phyloP scores from a whole-genome alignment of 1,140 invertebrate species.

The Paramacrobiotus metropolitanus region DNA sequence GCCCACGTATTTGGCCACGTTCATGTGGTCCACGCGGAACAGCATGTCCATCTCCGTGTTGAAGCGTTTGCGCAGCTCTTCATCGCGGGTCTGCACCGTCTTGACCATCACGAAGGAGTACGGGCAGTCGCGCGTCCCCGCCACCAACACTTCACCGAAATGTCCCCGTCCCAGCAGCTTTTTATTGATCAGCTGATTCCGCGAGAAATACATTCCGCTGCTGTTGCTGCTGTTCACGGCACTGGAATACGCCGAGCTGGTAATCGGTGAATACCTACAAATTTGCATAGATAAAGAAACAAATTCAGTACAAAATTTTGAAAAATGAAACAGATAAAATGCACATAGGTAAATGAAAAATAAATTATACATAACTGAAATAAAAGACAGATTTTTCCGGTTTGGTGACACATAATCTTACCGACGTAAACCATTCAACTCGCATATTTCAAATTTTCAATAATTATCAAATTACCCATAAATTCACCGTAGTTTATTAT shows the following conservation, averaged over 20 bases:
- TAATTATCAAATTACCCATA: no score
- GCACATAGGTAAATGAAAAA: no score
- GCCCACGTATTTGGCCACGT: constrained; percentile 49
- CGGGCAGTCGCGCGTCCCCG: constrained; percentile 19
- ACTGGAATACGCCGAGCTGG: constrained; percentile 3
- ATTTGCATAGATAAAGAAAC: no score
- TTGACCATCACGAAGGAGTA: constrained; percentile 40
- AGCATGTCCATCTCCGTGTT: constrained; percentile 63
- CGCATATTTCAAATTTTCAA: no score
- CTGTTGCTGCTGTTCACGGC: background rate
- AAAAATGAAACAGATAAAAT: no score
- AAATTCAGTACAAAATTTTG: no score
- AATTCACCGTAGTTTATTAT: no score
- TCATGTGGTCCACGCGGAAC: constrained; percentile 47
- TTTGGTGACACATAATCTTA: no score
- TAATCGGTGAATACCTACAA: no score
- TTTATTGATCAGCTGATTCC: background rate
- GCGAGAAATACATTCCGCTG: background rate
- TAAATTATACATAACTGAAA: no score
- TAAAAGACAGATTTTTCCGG: no score
- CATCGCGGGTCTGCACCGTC: constrained; percentile 47
- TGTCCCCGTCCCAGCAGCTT: background rate
- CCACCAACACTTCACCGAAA: constrained; percentile 65
- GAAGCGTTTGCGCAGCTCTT: constrained; percentile 49
- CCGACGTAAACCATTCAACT: no score